Conservation (phyloP, 2,113 vertebrate species). For the Scortum barcoo region DNA sequence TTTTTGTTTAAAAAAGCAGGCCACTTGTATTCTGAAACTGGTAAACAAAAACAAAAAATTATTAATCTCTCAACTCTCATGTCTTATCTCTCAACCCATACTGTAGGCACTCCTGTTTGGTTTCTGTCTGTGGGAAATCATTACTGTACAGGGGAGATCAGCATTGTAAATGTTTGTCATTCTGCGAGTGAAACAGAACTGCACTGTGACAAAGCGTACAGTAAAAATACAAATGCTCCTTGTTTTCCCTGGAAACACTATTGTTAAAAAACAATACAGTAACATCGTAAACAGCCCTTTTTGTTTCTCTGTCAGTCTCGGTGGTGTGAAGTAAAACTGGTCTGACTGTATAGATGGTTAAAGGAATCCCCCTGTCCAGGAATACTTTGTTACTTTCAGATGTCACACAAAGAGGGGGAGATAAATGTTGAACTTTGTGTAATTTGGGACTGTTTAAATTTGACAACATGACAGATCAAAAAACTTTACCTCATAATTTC, state of each 20-base stretch:
- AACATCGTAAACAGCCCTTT: not conserved
- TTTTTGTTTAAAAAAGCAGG: not conserved
- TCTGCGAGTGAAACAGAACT: not conserved
- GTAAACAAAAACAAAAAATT: not conserved
- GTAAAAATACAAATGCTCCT: not conserved
- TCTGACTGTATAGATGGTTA: not conserved
- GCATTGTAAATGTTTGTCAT: not conserved
- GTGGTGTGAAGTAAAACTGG: not conserved
- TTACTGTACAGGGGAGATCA: not conserved
- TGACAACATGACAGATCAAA: not conserved
- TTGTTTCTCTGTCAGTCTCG: not conserved
- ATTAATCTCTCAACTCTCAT: too few species aligned
- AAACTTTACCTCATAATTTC: conserved; percentile 19
- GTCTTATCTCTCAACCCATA: not conserved
- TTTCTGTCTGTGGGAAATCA: too few species aligned
- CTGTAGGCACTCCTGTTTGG: too few species aligned
- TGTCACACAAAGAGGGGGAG: too few species aligned
- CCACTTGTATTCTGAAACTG: not conserved
- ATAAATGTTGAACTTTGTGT: conserved; percentile 16
- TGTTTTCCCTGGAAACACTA: not conserved
- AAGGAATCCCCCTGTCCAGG: not conserved
- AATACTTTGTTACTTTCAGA: not conserved
- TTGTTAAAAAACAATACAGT: not conserved
- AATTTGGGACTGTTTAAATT: conserved; percentile 35
- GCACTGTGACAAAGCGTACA: too few species aligned